Conservation (phyloP, 2,113 vertebrate species). For the Parotia lawesii region DNA sequence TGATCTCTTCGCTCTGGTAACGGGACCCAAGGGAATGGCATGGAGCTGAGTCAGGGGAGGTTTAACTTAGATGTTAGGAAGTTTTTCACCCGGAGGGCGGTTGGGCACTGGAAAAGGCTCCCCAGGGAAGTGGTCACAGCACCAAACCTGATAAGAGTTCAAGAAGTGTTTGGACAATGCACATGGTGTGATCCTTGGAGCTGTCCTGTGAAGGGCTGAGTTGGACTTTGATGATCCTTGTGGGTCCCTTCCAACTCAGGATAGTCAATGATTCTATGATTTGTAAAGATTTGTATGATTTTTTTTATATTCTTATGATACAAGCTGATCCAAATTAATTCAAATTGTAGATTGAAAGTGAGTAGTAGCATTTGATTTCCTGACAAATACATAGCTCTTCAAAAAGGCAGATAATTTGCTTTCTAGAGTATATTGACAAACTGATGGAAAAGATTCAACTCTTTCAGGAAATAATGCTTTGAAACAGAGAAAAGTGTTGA, state of each 20-base stretch:
- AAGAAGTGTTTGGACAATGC: background rate
- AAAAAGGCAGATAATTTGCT: background rate
- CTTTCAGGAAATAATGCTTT: background rate
- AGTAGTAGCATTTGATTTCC: background rate
- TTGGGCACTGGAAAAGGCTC: background rate
- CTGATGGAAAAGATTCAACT: background rate
- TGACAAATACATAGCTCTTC: background rate
- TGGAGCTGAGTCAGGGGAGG: background rate
- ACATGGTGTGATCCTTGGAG: background rate
- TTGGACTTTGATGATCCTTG: background rate
- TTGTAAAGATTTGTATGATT: background rate
- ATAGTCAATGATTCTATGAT: background rate
- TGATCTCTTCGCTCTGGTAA: background rate
- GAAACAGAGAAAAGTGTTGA: background rate
- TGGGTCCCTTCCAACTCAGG: too few relatives aligned
- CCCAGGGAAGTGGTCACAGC: background rate
- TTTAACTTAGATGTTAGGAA: background rate
- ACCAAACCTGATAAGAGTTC: background rate
- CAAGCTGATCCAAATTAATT: background rate
- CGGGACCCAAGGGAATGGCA: rapidly evolving
- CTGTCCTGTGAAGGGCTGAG: background rate
- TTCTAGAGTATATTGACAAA: background rate
- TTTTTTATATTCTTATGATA: background rate
- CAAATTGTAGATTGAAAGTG: background rate
- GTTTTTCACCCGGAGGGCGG: background rate